Evolutionary conservation across 2,797 vertebrate genomes (phyloP).

Genomic region (Acanthopagrus latus): DNA sequence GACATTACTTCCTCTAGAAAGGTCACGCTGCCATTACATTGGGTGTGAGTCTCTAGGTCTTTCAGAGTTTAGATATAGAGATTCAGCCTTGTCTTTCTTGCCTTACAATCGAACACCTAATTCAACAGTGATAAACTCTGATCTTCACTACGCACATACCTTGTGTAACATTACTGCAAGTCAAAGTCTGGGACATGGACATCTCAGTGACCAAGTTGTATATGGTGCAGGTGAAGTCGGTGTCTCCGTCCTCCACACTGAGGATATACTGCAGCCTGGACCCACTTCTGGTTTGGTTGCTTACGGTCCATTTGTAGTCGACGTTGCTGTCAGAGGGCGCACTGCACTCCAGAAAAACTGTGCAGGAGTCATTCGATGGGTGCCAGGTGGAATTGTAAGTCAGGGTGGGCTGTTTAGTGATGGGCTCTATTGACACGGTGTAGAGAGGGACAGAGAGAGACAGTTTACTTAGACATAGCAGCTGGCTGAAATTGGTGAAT

Average conservation of each 20-base stretch:
- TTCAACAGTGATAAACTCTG: background rate
- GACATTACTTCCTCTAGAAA: no score
- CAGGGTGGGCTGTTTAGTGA: background rate
- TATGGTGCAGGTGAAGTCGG: slow-evolving; percentile 49
- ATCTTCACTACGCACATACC: background rate
- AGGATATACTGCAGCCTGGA: background rate
- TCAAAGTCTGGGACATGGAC: fast-evolving
- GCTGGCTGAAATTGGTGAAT: background rate
- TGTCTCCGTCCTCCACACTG: background rate
- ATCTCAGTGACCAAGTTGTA: background rate
- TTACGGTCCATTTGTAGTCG: slow-evolving; percentile 54
- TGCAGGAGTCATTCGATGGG: slow-evolving; percentile 3
- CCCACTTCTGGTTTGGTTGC: background rate
- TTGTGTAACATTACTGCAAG: background rate
- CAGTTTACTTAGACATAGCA: background rate
- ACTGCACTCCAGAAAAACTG: slow-evolving; percentile 46
- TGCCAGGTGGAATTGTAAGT: fast-evolving
- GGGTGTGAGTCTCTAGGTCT: no score
- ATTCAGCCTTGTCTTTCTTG: no score
- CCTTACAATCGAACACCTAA: no score
- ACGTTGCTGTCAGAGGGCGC: fast-evolving
- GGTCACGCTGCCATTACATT: no score
- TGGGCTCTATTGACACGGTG: slow-evolving; percentile 8
- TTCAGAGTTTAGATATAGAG: no score
- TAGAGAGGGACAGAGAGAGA: background rate